Conservation (phyloP, 1,140 invertebrate genomes). For the Pseudomyrmex pallidus region DNA sequence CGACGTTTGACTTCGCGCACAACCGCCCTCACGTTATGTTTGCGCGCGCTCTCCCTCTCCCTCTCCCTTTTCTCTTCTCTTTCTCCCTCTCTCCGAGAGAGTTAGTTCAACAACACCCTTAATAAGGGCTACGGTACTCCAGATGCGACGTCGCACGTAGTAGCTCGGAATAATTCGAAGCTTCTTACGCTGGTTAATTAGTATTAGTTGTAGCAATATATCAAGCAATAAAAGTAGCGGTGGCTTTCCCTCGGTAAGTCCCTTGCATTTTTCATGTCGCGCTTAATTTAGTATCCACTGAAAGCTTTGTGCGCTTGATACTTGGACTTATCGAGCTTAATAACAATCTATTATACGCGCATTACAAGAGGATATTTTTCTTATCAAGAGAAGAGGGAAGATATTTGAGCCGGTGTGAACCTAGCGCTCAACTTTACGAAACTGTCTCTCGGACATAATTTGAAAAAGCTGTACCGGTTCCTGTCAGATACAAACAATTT, state of each 20-base stretch:
- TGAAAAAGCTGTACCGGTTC: too few species aligned
- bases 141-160: slow-evolving; percentile 37
- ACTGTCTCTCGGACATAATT: too few species aligned
- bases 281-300: too few species aligned
- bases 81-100: slow-evolving; percentile 6
- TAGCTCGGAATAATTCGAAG: slow-evolving; percentile 26
- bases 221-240: background rate
- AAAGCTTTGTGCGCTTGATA: too few species aligned
- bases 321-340: too few species aligned
- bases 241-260: background rate
- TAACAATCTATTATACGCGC: too few species aligned
- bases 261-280: background rate
- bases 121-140: slow-evolving; percentile 33
- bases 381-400: too few species aligned
- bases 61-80: too few species aligned
- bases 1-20: slow-evolving; percentile 54
- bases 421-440: too few species aligned
- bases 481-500: too few species aligned
- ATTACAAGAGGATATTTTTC: too few species aligned
- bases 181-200: background rate
- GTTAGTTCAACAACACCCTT: slow-evolving; percentile 31
- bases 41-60: background rate
- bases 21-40: slow-evolving; percentile 8
- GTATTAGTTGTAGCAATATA: background rate
- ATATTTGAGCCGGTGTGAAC: too few species aligned